These are phyloP conservation scores for Apodemus agrarius DNA, from an alignment of 2,797 vertebrate species.

Conservation along the genomic window DNA sequence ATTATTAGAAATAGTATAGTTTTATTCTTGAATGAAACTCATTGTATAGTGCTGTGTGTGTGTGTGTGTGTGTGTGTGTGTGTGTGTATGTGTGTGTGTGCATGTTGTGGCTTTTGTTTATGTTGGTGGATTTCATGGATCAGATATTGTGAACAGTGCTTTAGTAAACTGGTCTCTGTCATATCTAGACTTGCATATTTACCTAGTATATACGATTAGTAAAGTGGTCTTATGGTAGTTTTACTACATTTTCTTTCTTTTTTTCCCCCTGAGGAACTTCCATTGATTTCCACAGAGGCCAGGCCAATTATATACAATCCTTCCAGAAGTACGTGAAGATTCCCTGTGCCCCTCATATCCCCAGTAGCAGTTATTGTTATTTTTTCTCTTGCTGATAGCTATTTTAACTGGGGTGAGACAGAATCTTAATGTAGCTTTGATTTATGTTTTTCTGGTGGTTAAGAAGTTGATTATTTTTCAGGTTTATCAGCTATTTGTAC, in stretches of 20 bases:
- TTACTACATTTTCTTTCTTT: neutral
- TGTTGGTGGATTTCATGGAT: neutral
- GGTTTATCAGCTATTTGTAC: neutral
- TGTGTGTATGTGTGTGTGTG: neutral
- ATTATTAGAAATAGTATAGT: neutral
- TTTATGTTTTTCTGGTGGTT: neutral
- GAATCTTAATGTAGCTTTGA: neutral
- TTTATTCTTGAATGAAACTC: neutral
- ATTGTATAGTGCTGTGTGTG: neutral
- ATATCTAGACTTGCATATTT: neutral
- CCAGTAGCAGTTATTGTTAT: neutral
- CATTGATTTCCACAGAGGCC: neutral
- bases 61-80: neutral
- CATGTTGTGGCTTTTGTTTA: neutral
- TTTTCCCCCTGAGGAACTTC: neutral
- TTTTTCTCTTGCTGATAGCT: neutral
- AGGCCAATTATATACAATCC: too few species aligned
- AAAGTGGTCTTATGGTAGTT: neutral
- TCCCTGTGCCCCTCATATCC: neutral
- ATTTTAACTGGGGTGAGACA: neutral
- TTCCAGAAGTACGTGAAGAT: neutral
- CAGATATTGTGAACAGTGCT: neutral
- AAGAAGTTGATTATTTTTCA: neutral
- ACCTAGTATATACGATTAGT: neutral
- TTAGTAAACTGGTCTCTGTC: neutral